Percentiles rank a stretch among this genome's conserved stretches.
Evolutionary conservation across 2,797 vertebrate species (phyloP).

Genomic region (Numenius phaeopus): DNA sequence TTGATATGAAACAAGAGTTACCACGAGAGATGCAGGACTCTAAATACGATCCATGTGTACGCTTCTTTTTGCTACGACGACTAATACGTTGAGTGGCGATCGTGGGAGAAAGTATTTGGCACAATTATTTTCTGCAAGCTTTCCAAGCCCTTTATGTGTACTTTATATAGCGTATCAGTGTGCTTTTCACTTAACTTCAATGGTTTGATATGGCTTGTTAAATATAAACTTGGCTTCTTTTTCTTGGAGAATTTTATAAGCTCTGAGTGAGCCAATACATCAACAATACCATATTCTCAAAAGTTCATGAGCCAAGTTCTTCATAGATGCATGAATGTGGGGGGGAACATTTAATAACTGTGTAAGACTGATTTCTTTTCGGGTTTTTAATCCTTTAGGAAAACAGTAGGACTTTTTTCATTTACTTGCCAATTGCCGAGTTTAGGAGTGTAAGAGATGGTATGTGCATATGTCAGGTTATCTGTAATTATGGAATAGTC

Average conservation of each 20-base stretch:
- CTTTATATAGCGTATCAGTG: not conserved
- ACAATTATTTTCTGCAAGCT: conserved; percentile 4
- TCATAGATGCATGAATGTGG: not conserved
- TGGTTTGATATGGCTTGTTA: conserved; percentile 61
- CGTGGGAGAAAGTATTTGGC: conserved; percentile 28
- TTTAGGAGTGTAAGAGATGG: not conserved
- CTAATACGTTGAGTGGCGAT: not conserved
- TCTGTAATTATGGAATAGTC: not conserved
- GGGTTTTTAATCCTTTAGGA: not conserved
- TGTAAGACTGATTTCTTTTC: not conserved
- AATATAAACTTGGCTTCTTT: conserved; percentile 65
- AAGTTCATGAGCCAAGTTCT: not conserved
- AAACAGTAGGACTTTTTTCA: not conserved
- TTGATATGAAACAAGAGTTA: not conserved
- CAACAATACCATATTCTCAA: not conserved
- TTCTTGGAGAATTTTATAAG: not conserved
- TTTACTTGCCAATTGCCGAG: not conserved
- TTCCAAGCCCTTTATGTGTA: conserved; percentile 39
- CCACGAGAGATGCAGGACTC: not conserved
- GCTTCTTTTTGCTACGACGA: not conserved
- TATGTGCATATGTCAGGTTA: not conserved
- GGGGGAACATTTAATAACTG: not conserved
- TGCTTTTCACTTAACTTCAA: conserved; percentile 51
- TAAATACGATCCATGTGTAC: not conserved
- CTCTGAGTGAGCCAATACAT: not conserved